These are phyloP conservation scores for Ceratoteleas bidentatus DNA, from an alignment of 1,140 invertebrate species.

Conservation along the genomic window DNA sequence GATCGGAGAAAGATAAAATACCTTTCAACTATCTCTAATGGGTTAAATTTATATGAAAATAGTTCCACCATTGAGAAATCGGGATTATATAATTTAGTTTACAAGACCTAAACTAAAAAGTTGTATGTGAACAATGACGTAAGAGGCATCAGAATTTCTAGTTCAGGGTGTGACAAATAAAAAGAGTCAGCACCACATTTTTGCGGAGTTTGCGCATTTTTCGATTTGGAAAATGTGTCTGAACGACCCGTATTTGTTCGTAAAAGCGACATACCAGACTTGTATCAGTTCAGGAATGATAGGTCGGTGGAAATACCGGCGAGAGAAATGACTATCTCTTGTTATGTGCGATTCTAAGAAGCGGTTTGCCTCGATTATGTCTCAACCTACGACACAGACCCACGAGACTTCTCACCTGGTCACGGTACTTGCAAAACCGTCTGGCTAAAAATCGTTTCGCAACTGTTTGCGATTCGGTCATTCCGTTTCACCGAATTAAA, in stretches of 20 bases:
- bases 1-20: no score
- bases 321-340: conserved; percentile 60
- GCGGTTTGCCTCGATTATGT: conserved; percentile 59
- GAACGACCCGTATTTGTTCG: conserved; percentile 40
- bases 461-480: conserved; percentile 14
- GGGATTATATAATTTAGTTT: no score
- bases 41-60: no score
- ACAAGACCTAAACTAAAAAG: not conserved
- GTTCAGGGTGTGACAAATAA: no score
- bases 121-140: no score
- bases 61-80: no score
- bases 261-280: conserved; percentile 57
- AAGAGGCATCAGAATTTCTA: no score
- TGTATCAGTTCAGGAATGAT: conserved; percentile 59
- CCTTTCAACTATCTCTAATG: no score
- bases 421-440: conserved; percentile 25
- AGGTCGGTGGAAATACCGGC: conserved; percentile 54
- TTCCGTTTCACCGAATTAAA: conserved; percentile 4
- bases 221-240: conserved; percentile 6
- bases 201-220: not conserved
- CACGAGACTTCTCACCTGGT: conserved; percentile 33
- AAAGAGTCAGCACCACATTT: not conserved
- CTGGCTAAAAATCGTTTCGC: conserved; percentile 11
- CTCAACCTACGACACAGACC: conserved; percentile 51
- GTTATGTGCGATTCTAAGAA: conserved; percentile 62